Conservation (phyloP, 2,113 vertebrate species). For the Vulpes ferrilata region DNA sequence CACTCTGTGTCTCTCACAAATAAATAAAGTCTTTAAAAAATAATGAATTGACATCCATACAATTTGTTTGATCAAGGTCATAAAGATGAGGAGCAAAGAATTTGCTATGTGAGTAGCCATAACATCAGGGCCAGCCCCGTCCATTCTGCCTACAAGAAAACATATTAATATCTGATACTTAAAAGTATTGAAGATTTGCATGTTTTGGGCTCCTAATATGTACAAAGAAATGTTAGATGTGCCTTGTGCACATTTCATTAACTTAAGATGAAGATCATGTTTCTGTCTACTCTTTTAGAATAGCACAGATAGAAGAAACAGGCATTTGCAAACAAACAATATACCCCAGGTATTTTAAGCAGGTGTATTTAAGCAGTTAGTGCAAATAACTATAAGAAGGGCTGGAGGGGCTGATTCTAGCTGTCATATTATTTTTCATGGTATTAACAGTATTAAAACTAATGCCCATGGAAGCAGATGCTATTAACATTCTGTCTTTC, state of each 20-base stretch:
- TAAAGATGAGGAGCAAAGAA: constrained; percentile 26
- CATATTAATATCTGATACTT: background rate
- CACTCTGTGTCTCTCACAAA: too few species aligned
- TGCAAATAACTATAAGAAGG: background rate
- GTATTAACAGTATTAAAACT: background rate
- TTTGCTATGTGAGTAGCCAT: background rate
- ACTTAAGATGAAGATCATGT: background rate
- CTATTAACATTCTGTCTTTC: background rate
- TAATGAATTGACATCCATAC: background rate
- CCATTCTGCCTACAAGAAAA: background rate
- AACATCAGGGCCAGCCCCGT: background rate
- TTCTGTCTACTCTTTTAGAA: background rate
- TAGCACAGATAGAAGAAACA: background rate
- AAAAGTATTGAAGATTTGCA: background rate
- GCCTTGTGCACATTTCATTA: background rate
- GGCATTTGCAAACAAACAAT: constrained; percentile 3
- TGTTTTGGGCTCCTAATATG: background rate
- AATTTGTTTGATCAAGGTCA: background rate
- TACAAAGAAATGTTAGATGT: background rate
- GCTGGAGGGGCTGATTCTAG: background rate
- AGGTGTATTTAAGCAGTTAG: background rate
- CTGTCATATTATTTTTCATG: background rate
- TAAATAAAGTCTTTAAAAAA: too few species aligned
- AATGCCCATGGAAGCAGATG: background rate
- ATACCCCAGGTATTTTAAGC: background rate